Evolutionary conservation across 2,888 invertebrate species (phyloP).

Genomic region (Xylota sylvarum): DNA sequence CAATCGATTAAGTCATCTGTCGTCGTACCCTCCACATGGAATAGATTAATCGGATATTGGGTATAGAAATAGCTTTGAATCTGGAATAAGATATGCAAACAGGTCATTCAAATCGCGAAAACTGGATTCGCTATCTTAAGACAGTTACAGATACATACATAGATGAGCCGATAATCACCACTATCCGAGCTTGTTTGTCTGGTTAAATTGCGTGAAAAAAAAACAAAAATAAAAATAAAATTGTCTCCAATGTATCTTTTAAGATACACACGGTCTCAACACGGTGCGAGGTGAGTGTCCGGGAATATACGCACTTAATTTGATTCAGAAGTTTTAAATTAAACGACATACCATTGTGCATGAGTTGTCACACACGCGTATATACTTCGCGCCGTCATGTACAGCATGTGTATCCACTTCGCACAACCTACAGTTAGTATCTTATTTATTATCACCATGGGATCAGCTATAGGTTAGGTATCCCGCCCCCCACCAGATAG

Average conservation of each 20-base stretch:
- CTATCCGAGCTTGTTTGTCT: constrained; percentile 10
- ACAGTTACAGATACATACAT: constrained; percentile 1
- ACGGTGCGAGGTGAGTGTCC: constrained; percentile 17
- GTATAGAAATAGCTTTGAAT: constrained; percentile 2
- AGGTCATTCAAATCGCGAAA: constrained; percentile 9
- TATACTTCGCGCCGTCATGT: constrained; percentile 1
- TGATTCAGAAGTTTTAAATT: constrained; percentile 8
- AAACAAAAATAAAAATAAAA: neutral
- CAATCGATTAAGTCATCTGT: neutral
- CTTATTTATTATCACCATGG: neutral
- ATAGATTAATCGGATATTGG: constrained; percentile 18
- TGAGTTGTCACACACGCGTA: constrained; percentile 35
- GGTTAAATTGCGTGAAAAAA: neutral
- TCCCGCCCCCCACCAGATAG: constrained; percentile 1
- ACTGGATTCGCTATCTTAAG: neutral
- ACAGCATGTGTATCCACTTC: constrained; percentile 15
- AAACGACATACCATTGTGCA: constrained; percentile 32
- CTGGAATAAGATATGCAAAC: constrained; percentile 8
- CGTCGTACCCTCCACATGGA: neutral
- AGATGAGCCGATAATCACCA: neutral
- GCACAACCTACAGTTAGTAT: neutral
- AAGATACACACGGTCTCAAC: neutral
- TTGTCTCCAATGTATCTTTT: neutral
- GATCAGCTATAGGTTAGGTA: neutral
- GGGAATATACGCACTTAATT: neutral